A percentile compares a stretch with the other conserved stretches of the same genome.
Conservation (phyloP, 2,113 vertebrate species). For the Butorides virescens region DNA sequence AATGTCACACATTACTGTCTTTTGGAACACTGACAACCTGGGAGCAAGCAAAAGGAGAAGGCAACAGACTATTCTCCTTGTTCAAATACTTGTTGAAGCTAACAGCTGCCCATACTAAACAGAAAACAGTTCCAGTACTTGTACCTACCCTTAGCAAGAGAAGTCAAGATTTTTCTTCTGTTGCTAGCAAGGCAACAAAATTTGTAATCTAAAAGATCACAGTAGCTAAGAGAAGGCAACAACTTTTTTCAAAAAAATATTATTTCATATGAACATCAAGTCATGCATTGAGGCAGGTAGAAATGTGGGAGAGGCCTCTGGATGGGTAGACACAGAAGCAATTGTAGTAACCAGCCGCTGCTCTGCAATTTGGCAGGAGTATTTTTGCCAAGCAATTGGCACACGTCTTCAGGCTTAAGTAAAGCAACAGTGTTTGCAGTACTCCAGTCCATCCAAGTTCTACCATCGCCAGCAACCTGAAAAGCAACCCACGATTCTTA, state of each 20-base stretch:
- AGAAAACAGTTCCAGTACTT: not conserved
- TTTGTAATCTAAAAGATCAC: not conserved
- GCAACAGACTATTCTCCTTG: not conserved
- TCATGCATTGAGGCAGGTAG: not conserved
- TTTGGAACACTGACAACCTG: not conserved
- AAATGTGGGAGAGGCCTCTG: not conserved
- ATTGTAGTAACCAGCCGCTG: not conserved
- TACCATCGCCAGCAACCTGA: not conserved
- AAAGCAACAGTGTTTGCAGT: not conserved
- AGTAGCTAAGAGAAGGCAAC: not conserved
- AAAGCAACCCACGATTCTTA: not conserved
- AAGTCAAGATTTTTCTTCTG: not conserved
- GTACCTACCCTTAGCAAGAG: not conserved
- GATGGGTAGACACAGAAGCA: not conserved
- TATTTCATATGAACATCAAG: not conserved
- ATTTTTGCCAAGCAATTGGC: not conserved
- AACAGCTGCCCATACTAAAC: not conserved
- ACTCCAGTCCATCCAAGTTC: not conserved
- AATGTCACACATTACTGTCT: not conserved
- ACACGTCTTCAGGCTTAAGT: rapidly evolving
- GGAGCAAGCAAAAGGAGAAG: not conserved
- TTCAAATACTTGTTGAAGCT: not conserved
- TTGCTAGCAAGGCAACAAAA: not conserved
- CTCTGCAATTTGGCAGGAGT: not conserved
- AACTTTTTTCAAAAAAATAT: not conserved